A percentile compares a stretch with the other conserved stretches of the same genome.
Conservation (phyloP, 2,113 vertebrate species). For the Mormoops blainvillei region DNA sequence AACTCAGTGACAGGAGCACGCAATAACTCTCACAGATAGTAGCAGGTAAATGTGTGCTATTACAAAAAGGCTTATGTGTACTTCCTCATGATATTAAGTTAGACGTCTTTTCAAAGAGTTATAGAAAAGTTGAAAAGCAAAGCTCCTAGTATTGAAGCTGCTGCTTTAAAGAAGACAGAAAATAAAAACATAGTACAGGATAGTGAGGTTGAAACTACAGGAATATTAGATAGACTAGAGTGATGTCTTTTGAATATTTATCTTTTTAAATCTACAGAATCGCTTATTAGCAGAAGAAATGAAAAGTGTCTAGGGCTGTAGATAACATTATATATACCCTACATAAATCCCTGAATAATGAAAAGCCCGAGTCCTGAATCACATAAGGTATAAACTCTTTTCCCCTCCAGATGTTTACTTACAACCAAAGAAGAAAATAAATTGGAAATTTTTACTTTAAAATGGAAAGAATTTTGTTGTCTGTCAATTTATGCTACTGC, state of each 20-base stretch:
- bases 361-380: constrained; percentile 15
- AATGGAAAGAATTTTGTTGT: constrained; percentile 47
- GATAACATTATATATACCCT: background rate
- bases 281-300: background rate
- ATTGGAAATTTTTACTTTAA: constrained; percentile 48
- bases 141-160: background rate
- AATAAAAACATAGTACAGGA: background rate
- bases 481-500: constrained; percentile 2
- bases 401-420: background rate
- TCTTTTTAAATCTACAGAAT: constrained; percentile 26
- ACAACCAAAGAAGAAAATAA: constrained; percentile 33
- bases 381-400: background rate
- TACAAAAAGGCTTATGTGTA: background rate
- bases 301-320: background rate
- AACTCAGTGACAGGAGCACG: background rate
- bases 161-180: constrained; percentile 6
- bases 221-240: background rate
- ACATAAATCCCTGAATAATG: background rate
- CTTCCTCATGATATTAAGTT: background rate
- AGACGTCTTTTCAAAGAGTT: background rate
- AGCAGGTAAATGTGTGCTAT: background rate
- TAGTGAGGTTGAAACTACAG: background rate
- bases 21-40: background rate
- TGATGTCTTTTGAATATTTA: background rate
- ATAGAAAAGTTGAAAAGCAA: background rate